Percentiles rank a stretch among this genome's conserved stretches.
Conservation (phyloP, 1,140 invertebrate genomes). For the Diachasma alloeum region DNA sequence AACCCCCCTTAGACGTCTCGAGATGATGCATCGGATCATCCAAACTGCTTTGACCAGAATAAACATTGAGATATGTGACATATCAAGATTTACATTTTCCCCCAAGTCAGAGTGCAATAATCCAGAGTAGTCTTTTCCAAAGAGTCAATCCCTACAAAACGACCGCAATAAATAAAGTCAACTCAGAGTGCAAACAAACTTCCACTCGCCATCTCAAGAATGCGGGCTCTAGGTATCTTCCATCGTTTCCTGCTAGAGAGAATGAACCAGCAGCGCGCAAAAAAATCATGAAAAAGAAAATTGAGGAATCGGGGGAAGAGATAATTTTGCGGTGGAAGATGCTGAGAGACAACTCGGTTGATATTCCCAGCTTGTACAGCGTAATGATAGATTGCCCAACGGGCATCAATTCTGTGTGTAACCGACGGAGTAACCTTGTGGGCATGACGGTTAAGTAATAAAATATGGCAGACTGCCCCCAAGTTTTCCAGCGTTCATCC, state of each 20-base stretch:
- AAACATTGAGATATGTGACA: not conserved
- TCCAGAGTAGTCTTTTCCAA: not conserved
- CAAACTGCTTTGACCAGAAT: not conserved
- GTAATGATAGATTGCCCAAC: conserved; percentile 46
- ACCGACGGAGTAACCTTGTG: conserved; percentile 50
- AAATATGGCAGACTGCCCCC: conserved; percentile 48
- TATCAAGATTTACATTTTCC: not conserved
- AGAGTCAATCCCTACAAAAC: not conserved
- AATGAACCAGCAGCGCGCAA: not conserved
- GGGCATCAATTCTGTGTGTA: conserved; percentile 54
- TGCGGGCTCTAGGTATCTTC: not conserved
- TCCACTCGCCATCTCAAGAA: not conserved
- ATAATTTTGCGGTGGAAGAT: not conserved
- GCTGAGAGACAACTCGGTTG: not conserved
- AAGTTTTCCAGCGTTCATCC: not conserved
- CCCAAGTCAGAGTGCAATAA: not conserved
- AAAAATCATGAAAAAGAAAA: not conserved
- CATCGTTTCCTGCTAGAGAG: not conserved
- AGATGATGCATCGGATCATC: not conserved
- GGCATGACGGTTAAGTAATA: conserved; percentile 53
- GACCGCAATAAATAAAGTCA: not conserved
- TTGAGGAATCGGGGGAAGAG: not conserved
- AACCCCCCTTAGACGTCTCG: not conserved
- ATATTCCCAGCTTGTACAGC: not conserved
- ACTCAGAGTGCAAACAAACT: not conserved